These are phyloP conservation scores for Metopia argyrocephala DNA, from an alignment of 2,888 invertebrate genomes.

Conservation along the genomic window DNA sequence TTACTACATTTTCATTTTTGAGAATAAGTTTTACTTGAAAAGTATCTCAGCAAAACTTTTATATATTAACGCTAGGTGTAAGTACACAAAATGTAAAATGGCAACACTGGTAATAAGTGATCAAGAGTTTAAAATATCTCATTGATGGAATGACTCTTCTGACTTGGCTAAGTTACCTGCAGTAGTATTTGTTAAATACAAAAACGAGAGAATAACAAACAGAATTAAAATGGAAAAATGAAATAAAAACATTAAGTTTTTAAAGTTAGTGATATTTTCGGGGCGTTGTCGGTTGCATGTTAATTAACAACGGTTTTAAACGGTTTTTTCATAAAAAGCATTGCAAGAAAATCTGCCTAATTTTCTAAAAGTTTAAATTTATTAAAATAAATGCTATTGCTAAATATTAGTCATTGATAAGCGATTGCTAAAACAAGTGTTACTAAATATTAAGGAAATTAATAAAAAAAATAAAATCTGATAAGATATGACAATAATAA, in stretches of 20 bases:
- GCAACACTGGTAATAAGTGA: slow-evolving; percentile 11
- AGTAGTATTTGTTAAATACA: slow-evolving; percentile 47
- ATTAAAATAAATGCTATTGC: slow-evolving; percentile 9
- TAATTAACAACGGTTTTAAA: not conserved
- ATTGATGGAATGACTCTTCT: slow-evolving; percentile 37
- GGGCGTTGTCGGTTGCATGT: slow-evolving; percentile 62
- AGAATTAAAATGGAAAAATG: slow-evolving; percentile 29
- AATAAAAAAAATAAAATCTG: slow-evolving; percentile 23
- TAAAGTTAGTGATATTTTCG: slow-evolving; percentile 56
- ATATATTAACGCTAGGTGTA: no score
- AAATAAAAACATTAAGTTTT: slow-evolving; percentile 45
- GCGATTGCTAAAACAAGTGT: slow-evolving; percentile 20
- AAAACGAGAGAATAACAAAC: slow-evolving; percentile 50
- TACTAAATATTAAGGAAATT: slow-evolving; percentile 27
- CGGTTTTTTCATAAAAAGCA: not conserved
- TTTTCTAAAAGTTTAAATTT: not conserved
- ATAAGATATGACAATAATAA: slow-evolving; percentile 53
- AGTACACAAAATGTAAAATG: not conserved
- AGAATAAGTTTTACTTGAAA: no score
- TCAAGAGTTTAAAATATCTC: slow-evolving; percentile 21
- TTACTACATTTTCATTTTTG: no score
- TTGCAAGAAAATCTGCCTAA: slow-evolving; percentile 4
- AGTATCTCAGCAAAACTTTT: no score
- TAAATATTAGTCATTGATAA: slow-evolving; percentile 38
- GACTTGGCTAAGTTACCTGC: slow-evolving; percentile 27